Percentiles rank a stretch among this genome's conserved stretches.
phyloP scores from a whole-genome alignment of 2,888 invertebrate genomes.

The Bedellia somnulentella region DNA sequence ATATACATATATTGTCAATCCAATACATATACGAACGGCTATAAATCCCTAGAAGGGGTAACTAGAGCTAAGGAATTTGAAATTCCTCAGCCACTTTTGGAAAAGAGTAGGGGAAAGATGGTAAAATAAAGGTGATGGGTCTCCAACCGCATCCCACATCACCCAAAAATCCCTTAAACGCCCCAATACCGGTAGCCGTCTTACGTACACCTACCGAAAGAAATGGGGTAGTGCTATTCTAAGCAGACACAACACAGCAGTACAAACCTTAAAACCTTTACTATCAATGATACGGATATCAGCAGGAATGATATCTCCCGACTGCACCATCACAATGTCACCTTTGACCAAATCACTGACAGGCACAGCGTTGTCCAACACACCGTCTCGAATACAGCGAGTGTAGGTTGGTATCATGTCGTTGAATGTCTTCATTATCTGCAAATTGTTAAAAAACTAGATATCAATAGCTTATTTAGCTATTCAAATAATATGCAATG shows the following conservation, averaged over 20 bases:
- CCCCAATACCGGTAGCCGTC: no score
- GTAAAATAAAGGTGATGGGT: no score
- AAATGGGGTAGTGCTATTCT: no score
- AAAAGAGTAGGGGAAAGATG: no score
- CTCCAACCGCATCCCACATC: no score
- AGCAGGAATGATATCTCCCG: conserved; percentile 96
- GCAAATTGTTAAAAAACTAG: conserved; percentile 10
- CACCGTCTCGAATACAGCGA: conserved; percentile 85
- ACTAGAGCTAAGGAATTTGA: no score
- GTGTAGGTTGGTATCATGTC: conserved; percentile 93
- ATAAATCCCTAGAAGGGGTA: no score
- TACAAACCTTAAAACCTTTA: conserved; percentile 84
- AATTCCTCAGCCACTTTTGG: no score
- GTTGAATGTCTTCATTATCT: conserved; percentile 98
- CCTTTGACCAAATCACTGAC: conserved; percentile 92
- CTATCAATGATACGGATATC: conserved; percentile 94
- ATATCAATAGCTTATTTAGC: neutral
- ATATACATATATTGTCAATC: neutral
- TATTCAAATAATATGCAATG: neutral
- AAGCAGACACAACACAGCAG: no score
- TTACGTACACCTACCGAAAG: no score
- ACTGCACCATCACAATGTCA: conserved; percentile 84
- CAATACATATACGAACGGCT: neutral
- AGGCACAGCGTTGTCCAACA: conserved; percentile 72
- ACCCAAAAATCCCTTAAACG: no score